Evolutionary conservation across 1,140 invertebrate species (phyloP), one percentile per base, ranked within the genome.

Genomic region (Nilaparvata lugens): DNA sequence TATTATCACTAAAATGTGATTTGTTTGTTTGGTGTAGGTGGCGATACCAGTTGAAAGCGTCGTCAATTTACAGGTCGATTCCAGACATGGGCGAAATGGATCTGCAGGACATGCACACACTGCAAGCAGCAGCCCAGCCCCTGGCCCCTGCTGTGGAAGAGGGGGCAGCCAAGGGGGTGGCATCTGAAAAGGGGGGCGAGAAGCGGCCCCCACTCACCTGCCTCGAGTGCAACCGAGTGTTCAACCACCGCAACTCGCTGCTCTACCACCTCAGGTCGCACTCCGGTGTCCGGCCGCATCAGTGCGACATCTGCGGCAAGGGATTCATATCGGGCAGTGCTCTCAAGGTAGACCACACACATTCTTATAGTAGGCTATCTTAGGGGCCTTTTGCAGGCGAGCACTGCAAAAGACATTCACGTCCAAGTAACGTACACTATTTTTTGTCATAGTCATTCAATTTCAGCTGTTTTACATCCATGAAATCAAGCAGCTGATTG

Each of bases 251-350:
- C 53, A 93, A 92, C 73, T 91, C 90, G 45, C 73, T 93, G 42
- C 80, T 90, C 23, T 93, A 93, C 72, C 91, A 94, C 67, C 79
- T 89, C 75, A 73, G 87, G 60, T 87, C 87, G 55, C 90, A 93
- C 67, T 85, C 81, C 2, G 85, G 87, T 4, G 81, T 86, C 66
- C 76, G 87, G 66, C 87, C 88, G 7, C 86, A 89, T 68, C 81
- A 83, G n/a, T 93, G 90, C 68, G 80, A 84, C 52, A 80, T 83
- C n/a, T 93, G 90, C 69, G 85, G 84, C 2, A 90, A 90, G 71
- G 81, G 81, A 57, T 93, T 93, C 70, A 90, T 89, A 64, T 87
- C 88, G 0, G 80, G 82, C 2, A 84, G 84, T 66, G 88, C 89
- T 2, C 73, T 91, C 9, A 91, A 89, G 75, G 85, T 87, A 58